phyloP scores from a whole-genome alignment of 37 sponge, comb jelly and placozoan species.

The Theonella swinhoei region DNA sequence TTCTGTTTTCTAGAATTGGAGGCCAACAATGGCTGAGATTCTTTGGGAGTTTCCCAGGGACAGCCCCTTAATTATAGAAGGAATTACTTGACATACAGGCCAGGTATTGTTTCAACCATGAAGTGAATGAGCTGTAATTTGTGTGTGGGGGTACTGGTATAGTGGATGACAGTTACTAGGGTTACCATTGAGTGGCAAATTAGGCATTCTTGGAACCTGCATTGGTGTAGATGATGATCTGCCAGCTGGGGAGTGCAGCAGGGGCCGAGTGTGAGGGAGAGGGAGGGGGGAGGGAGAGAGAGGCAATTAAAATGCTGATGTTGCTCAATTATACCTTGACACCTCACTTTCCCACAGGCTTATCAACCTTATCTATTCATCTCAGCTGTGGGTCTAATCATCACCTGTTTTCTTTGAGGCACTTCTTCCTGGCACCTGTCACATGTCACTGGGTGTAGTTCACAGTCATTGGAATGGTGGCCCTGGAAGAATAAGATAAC shows the following conservation, averaged over 20 bases:
- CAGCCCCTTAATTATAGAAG: neutral
- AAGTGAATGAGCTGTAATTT: neutral
- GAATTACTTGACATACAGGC: neutral
- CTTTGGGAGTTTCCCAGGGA: too few relatives aligned
- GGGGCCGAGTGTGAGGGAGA: neutral
- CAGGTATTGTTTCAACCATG: neutral
- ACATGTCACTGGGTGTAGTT: neutral
- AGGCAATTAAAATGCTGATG: too few relatives aligned
- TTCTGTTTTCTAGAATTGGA: too few relatives aligned
- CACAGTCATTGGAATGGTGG: neutral
- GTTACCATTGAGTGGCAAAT: slow-evolving; percentile 41
- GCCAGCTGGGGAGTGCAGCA: slow-evolving; percentile 7
- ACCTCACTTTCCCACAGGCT: too few relatives aligned
- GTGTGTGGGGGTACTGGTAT: too few relatives aligned
- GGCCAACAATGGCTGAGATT: too few relatives aligned
- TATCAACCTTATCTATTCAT: too few relatives aligned
- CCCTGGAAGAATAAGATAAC: neutral
- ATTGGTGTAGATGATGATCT: slow-evolving; percentile 16
- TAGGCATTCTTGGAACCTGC: slow-evolving; percentile 10
- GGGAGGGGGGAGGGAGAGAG: too few relatives aligned
- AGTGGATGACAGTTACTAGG: neutral
- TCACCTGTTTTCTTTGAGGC: neutral
- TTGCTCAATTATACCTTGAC: too few relatives aligned
- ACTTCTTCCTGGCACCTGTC: neutral
- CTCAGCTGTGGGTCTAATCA: too few relatives aligned